Evolutionary conservation across 37 sponge, comb jelly and placozoan genomes (phyloP), one percentile per base, ranked within the genome.

Genomic region (Amphimedon queenslandica): DNA sequence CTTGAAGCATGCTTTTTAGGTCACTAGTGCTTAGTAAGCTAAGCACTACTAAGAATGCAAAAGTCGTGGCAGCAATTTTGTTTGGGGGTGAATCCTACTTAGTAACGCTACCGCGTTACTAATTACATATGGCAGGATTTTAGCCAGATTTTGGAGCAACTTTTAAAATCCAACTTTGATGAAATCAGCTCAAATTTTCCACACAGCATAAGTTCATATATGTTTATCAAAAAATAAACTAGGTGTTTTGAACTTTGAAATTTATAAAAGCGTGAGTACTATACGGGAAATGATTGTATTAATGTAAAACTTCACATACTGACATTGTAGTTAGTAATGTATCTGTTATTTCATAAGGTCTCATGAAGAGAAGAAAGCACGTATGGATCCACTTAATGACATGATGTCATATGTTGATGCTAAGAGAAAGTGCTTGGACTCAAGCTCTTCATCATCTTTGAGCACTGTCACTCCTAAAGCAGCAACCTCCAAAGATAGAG

Each of bases 311-410:
- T 36, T 2, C 51, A 73, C 63, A 74, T 32, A 60, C 73, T 37
- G 83, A 81, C 18, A 61, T 29, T 42, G 86, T 70, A 28, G 76
- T 76, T 1, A 74, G 81, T 74, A 80, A 79, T 47, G 29, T 64
- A 47, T 47, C 13, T 47, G 51, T 47, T 47, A 13, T 13, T 47
- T 8, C 51, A 47, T 13, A 20, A 73, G 10, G 13, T 11, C 18
- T 23, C 75, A 27, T 74, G 69, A 57, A 32, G 71, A 35, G 29
- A 85, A 40, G 61, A 93, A 86, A 42, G 73, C 74, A 0, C 23
- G 51, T 21, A 77, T 75, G 80, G 94, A 93, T 60, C 94, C 94
- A 20, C 69, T 91, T 37, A 70, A 71, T 4, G 74, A 77, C 41
- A 91, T 91, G 87, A 87, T 68, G 39, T 34, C 66, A 3, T 66